These are phyloP conservation scores for Spea multiplicata DNA, from an alignment of 2,113 vertebrate species.

Conservation along the genomic window DNA sequence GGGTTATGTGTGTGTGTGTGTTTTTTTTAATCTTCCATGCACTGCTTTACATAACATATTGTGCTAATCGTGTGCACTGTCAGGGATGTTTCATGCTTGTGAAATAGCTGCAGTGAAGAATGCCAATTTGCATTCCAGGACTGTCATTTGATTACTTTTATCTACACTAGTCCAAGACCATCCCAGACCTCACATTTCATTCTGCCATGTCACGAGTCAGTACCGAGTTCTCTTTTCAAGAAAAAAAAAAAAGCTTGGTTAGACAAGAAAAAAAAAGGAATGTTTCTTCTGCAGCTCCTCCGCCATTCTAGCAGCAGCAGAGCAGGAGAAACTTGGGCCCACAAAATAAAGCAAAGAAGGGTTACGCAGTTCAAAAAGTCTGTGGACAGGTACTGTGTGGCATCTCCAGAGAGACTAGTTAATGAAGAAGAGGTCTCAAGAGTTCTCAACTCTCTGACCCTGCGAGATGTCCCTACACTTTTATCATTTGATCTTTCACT, in stretches of 20 bases:
- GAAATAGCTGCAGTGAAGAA: slow-evolving; percentile 81
- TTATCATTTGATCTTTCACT: slow-evolving; percentile 80
- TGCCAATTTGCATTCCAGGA: slow-evolving; percentile 93
- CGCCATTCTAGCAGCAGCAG: slow-evolving; percentile 79
- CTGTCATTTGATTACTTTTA: slow-evolving; percentile 96
- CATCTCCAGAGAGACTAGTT: slow-evolving; percentile 80
- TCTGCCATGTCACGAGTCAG: slow-evolving; percentile 79
- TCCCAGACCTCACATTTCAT: slow-evolving; percentile 80
- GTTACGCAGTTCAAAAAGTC: slow-evolving; percentile 91
- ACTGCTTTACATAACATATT: slow-evolving; percentile 79
- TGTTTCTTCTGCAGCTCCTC: slow-evolving; percentile 75
- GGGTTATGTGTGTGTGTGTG: slow-evolving; percentile 32
- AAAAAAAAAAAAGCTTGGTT: slow-evolving; percentile 67
- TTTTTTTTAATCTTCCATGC: slow-evolving; percentile 41
- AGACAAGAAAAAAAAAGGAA: slow-evolving; percentile 75
- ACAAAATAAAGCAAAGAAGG: slow-evolving; percentile 71
- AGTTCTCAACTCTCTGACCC: slow-evolving; percentile 85
- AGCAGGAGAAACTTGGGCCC: slow-evolving; percentile 76
- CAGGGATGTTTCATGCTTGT: slow-evolving; percentile 83
- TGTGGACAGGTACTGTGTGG: slow-evolving; percentile 92
- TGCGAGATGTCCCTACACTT: slow-evolving; percentile 77
- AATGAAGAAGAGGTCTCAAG: slow-evolving; percentile 96
- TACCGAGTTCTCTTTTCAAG: slow-evolving; percentile 73
- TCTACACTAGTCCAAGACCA: slow-evolving; percentile 75
- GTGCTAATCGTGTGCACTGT: slow-evolving; percentile 80